Base-by-base conservation (phyloP, 2,888 invertebrate genomes). In the Erebia epiphron region DNA sequence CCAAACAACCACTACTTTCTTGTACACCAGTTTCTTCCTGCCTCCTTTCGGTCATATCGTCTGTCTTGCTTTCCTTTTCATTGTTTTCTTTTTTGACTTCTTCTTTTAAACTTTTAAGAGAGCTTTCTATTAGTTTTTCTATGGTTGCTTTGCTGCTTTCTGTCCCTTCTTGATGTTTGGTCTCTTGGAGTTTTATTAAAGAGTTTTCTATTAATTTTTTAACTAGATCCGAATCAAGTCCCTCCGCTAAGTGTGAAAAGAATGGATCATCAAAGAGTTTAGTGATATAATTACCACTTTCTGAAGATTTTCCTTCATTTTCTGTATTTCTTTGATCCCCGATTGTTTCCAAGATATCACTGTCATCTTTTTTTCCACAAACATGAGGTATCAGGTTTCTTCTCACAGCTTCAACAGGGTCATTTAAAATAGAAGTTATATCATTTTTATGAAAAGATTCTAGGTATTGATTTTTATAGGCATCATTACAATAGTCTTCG, bases 401-500 rank as follows among this genome's bases (percentile, higher is more conserved):
- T 80, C 94, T 94, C 4, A 96, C 96, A 16, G 97, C 97, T 93
- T 96, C 96, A 10, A 97, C 96, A 0, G 97, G 97, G 87, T 97
- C 95, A 76, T 94, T 93, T 56, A 96, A 82, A 74, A 96, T 94
- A 75, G 94, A 93, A 65, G 94, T 88, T 60, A 96, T 86, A 77
- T 95, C 94, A 69, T 77, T 77, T 58, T 77, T 83, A 68, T 76
- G 77, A 60, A 75, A 73, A 2, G 72, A 73, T 61, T 77, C 77
- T 75, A 76, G 76, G 41, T 70, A 73, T 72, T 72, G 78, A 58
- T 78, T 79, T 67, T 79, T 82, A 56, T 78, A 80, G 73, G 75
- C 82, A 61, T 89, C 88, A 66, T 83, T 81, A 73, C 80, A 90
- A 80, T 89, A 92, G 79, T 93, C 92, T 83, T 93, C 93, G 75